Conservation (phyloP, 2,113 vertebrate genomes). For the Sus scrofa region DNA sequence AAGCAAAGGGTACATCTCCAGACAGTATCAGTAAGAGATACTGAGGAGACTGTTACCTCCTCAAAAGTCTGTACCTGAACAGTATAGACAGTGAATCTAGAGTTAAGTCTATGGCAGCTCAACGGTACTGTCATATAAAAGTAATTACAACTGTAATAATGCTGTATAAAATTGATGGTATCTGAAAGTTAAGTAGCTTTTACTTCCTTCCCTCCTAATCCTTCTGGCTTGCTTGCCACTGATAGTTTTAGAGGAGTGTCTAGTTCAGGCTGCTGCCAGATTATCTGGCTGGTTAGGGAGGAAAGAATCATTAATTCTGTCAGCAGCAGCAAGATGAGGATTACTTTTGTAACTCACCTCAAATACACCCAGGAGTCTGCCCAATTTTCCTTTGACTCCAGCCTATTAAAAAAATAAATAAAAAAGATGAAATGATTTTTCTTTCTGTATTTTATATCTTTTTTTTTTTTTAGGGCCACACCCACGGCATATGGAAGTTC, state of each 20-base stretch:
- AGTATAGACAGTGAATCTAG: neutral
- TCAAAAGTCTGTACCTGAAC: neutral
- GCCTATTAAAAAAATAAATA: slow-evolving; percentile 89
- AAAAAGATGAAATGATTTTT: slow-evolving; percentile 34
- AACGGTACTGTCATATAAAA: neutral
- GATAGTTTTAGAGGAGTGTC: neutral
- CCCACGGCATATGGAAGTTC: no score
- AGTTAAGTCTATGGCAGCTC: neutral
- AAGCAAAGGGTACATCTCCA: neutral
- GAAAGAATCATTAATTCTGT: neutral
- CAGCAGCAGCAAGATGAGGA: neutral
- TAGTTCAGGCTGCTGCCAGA: neutral
- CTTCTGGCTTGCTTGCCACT: neutral
- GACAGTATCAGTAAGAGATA: neutral
- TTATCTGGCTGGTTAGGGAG: neutral
- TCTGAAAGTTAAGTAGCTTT: neutral
- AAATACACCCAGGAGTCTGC: slow-evolving; percentile 97
- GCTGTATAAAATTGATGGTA: neutral
- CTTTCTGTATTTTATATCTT: neutral
- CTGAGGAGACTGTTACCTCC: neutral
- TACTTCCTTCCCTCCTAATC: neutral
- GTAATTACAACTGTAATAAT: neutral
- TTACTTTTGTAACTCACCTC: slow-evolving; percentile 93
- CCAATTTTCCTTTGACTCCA: slow-evolving; percentile 97
- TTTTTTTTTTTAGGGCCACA: no score